Base-by-base conservation (phyloP, 2,888 invertebrate genomes). In the Aspidiotus rigidus region DNA sequence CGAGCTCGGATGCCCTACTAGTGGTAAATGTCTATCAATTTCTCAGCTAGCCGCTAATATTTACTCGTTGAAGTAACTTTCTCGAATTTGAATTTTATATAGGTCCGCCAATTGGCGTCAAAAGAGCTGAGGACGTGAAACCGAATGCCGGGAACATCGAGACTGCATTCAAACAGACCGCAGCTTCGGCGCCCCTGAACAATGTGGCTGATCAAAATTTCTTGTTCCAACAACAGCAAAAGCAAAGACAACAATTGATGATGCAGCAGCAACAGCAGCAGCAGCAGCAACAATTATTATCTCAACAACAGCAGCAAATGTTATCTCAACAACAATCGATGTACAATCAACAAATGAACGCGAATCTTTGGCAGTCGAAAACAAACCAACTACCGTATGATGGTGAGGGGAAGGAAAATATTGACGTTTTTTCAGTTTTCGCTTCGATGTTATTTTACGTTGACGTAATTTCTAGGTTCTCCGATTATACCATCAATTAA, bases 1-100 rank as follows among this genome's bases (percentile, higher is more conserved):
- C 41, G 92, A 92, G 79, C 82, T 93, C 72, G 85, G 84, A 71
- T 90, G 90, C 77, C 89, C 87, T 5, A 78, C 80, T 63, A 76
- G 80, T 69, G 63, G 70, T 69, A 70, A 41, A 28, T 28, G 28
- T 28, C 28, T 28, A 28, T 28, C 28, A 28, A 28, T 28, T 28
- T 28, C 28, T 5, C 2, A 28, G 28, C 2, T 28, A 5, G 28
- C 28, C 28, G 28, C 28, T 1, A 28, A 28, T 28, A 28, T 28
- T 28, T 28, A 28, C 28, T 5, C 28, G 28, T 28, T 28, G 28
- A 28, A 28, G 28, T 28, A 28, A 28, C 28, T 28, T 28, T 28
- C 28, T 28, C 28, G 5, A 28, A 28, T 28, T 28, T 28, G 28
- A 28, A 28, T 28, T 28, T 28, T 28, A 28, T 28, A 28, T 28